These are phyloP conservation scores for Barbus barbus DNA, from an alignment of 2,113 vertebrate genomes.

Conservation along the genomic window DNA sequence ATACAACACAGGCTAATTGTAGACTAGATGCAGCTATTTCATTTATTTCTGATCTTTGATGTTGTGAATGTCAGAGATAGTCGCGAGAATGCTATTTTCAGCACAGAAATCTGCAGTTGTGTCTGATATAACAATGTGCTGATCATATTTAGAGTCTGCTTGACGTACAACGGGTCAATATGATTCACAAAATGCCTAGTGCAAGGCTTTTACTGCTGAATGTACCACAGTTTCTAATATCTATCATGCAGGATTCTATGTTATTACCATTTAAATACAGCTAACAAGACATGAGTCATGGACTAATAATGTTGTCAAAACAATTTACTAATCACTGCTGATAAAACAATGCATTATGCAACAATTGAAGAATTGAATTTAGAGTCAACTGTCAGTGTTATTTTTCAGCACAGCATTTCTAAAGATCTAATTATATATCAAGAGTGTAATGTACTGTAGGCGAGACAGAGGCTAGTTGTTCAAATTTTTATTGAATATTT, in stretches of 20 bases:
- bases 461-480: neutral
- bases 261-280: neutral
- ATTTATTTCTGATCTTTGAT: neutral
- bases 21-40: neutral
- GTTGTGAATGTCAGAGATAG: neutral
- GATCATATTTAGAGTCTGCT: slow-evolving; percentile 16
- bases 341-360: slow-evolving; percentile 10
- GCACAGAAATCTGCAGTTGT: neutral
- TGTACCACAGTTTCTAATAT: neutral
- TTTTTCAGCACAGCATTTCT: neutral
- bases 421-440: neutral
- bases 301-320: slow-evolving; percentile 13
- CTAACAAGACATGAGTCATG: neutral
- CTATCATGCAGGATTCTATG: neutral
- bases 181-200: slow-evolving; percentile 22
- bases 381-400: neutral
- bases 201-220: neutral
- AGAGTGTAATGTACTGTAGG: neutral
- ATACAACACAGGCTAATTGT: too few species aligned
- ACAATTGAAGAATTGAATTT: neutral
- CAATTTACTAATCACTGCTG: slow-evolving; percentile 13
- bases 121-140: slow-evolving; percentile 19
- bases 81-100: neutral
- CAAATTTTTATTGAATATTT: neutral
- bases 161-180: slow-evolving; percentile 24